Conservation (phyloP, 1,140 invertebrate species). For the Myzus persicae region DNA sequence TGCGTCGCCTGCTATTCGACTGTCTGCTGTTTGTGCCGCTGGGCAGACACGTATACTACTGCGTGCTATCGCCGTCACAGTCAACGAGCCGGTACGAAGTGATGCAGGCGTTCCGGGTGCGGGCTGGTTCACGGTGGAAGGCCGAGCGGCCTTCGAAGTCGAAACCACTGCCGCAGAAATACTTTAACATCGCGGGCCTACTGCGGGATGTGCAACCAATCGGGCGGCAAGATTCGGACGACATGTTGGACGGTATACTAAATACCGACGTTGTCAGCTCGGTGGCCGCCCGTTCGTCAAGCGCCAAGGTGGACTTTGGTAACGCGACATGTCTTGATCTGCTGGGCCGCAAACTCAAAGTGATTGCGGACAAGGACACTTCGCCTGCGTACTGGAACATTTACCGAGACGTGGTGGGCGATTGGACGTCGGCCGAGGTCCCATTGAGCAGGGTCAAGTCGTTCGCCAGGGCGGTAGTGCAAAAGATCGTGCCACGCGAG, state of each 20-base stretch:
- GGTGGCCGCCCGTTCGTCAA: too few relatives aligned
- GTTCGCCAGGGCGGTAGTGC: neutral
- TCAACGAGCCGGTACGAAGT: neutral
- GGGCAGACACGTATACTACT: neutral
- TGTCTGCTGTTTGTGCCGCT: constrained; percentile 32
- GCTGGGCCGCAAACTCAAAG: neutral
- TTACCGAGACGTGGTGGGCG: neutral
- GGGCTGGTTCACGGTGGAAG: neutral
- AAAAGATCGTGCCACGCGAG: neutral
- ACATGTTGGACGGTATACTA: neutral
- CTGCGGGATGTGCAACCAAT: neutral
- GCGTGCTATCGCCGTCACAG: neutral
- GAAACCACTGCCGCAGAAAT: neutral
- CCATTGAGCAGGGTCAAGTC: neutral
- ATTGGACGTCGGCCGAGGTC: neutral
- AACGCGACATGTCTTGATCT: neutral
- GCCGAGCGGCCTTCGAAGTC: too few relatives aligned
- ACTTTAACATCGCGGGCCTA: neutral
- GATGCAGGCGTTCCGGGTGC: neutral
- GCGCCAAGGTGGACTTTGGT: neutral
- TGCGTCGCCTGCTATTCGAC: neutral
- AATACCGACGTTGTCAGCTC: neutral
- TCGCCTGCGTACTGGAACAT: neutral
- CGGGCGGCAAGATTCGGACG: neutral
- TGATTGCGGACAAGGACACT: neutral